Percentiles rank a stretch among this genome's conserved stretches.
These are phyloP conservation scores for Australoheros scitulus DNA, from an alignment of 2,113 vertebrate species.

Conservation along the genomic window DNA sequence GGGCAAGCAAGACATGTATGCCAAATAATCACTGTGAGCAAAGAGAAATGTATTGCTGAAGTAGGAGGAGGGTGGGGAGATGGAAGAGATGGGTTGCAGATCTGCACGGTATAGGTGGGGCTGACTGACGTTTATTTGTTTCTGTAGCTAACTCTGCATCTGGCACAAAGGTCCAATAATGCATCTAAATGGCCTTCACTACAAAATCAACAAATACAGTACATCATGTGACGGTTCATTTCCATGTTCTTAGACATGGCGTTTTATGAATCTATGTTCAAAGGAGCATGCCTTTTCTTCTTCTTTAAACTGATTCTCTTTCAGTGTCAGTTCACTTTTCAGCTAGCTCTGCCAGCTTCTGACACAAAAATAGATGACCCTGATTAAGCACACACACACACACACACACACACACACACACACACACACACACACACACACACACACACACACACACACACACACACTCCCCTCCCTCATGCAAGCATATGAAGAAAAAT, in stretches of 20 bases:
- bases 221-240: background rate
- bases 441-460: no score
- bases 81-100: background rate
- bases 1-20: background rate
- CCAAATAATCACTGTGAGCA: background rate
- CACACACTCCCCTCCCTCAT: background rate
- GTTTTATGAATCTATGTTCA: background rate
- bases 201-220: background rate
- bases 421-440: no score
- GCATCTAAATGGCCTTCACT: background rate
- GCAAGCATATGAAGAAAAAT: background rate
- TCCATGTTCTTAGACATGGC: background rate
- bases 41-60: background rate
- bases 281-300: background rate
- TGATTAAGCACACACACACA: background rate
- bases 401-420: no score
- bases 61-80: background rate
- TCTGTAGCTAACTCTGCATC: background rate
- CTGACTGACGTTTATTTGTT: background rate
- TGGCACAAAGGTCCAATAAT: background rate
- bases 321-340: background rate
- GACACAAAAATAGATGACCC: background rate
- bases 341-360: conserved; percentile 2
- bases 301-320: background rate
- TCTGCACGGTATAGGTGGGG: background rate